These are phyloP conservation scores for Meghimatium bilineatum DNA, from an alignment of 2,888 invertebrate genomes.

Conservation along the genomic window DNA sequence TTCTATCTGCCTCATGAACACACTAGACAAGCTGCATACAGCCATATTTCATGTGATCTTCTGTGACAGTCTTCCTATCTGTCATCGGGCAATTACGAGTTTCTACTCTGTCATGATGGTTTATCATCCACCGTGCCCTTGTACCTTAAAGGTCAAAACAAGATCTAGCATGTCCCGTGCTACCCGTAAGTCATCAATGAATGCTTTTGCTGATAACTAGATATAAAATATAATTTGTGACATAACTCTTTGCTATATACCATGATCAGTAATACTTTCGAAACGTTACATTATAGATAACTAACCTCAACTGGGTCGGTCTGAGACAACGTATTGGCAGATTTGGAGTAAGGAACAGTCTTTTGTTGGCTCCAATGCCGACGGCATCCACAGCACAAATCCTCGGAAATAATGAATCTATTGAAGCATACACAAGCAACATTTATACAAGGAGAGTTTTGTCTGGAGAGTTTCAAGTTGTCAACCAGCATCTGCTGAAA, in stretches of 20 bases:
- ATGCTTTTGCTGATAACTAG: too few relatives aligned
- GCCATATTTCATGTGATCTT: too few relatives aligned
- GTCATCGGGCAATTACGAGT: too few relatives aligned
- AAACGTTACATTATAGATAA: conserved; percentile 74
- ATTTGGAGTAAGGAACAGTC: conserved; percentile 92
- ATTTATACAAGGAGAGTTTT: conserved; percentile 95
- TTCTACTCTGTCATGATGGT: too few relatives aligned
- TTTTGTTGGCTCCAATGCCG: conserved; percentile 97
- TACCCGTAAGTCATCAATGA: too few relatives aligned
- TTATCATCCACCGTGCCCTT: too few relatives aligned
- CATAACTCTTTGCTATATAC: background rate
- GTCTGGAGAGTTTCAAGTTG: conserved; percentile 96
- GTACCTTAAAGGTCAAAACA: too few relatives aligned
- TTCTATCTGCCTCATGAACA: too few relatives aligned
- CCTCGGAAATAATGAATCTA: conserved; percentile 97
- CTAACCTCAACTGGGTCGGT: conserved; percentile 88
- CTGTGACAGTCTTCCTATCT: too few relatives aligned
- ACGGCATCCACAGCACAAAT: conserved; percentile 99
- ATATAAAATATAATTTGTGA: too few relatives aligned
- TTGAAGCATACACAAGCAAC: conserved; percentile 98
- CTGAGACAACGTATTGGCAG: conserved; percentile 90
- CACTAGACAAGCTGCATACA: too few relatives aligned
- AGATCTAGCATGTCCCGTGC: too few relatives aligned
- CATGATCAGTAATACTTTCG: background rate
- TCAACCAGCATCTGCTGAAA: conserved; percentile 95